Evolutionary conservation across 2,888 invertebrate species (phyloP), one percentile per base, ranked within the genome.

Genomic region (Criorhina ranunculi): DNA sequence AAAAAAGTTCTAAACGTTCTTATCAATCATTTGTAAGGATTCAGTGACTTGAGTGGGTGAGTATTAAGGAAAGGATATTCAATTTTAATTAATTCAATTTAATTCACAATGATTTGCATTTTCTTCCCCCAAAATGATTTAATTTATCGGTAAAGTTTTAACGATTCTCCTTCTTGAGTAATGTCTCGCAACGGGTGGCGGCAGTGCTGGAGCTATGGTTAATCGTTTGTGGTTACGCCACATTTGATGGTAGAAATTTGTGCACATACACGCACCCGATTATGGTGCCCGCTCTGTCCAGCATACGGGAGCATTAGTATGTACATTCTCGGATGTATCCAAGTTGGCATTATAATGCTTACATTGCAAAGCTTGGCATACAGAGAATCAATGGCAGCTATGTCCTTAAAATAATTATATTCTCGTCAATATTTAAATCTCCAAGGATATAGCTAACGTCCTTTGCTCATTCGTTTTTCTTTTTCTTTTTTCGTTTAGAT

Each of bases 401-500:
- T 77, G 72, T 37, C 59, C 70, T 72, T 66, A 72, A 82, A 70
- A 53, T 60, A 66, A 77, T 77, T 66, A 82, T 77, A 77, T 77
- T 77, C 72, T 60, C 53, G 72, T 77, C 72, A 77, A 77, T 82
- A 82, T 82, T 72, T 70, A 67, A 82, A 77, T 82, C 72, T 72
- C 77, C 44, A 19, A 53, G 70, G 67, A 76, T 29, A 42, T 5
- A 9, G 15, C 12, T 6, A 12, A 35, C 12, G 24, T 57, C 29
- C 29, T 40, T 40, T 59, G 29, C 9, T 40, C 12, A 15, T 37
- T 35, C n/a, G n/a, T n/a, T 55, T 31, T 11, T 37, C 19, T n/a
- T 46, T 40, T 69, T 55, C 29, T 35, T 33, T 9, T n/a, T 35
- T 64, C 33, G 64, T 15, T n/a, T n/a, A 29, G 72, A 76, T 64